A percentile compares a stretch with the other conserved stretches of the same genome.
phyloP scores from a whole-genome alignment of 2,113 vertebrate species.

The Prunella himalayana region DNA sequence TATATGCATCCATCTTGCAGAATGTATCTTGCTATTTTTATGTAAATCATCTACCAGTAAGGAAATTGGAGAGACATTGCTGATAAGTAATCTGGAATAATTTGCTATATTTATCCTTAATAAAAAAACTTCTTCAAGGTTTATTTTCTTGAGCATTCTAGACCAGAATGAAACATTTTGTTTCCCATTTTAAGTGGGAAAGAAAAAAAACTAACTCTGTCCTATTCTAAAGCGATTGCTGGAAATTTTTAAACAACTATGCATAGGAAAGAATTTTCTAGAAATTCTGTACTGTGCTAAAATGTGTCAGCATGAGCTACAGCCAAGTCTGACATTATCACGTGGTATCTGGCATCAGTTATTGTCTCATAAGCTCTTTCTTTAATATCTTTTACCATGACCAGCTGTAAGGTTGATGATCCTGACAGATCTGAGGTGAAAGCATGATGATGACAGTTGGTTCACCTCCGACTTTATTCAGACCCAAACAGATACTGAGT shows the following conservation, averaged over 20 bases:
- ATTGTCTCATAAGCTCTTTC: not conserved
- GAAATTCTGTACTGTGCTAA: not conserved
- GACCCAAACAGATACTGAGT: rapidly evolving
- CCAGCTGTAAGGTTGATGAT: not conserved
- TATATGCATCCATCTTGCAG: not conserved
- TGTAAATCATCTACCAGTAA: not conserved
- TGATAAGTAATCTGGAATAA: not conserved
- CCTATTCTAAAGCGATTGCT: not conserved
- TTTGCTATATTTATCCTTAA: not conserved
- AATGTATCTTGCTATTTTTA: not conserved
- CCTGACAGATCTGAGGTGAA: not conserved
- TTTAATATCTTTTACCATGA: not conserved
- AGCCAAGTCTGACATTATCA: not conserved
- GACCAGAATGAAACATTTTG: not conserved
- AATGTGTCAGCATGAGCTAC: not conserved
- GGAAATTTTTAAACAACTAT: not conserved
- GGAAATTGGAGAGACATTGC: not conserved
- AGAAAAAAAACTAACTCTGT: not conserved
- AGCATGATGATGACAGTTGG: not conserved
- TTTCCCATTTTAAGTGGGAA: not conserved
- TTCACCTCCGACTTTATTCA: not conserved
- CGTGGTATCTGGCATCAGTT: not conserved
- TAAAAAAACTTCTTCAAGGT: not conserved
- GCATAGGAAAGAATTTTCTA: not conserved
- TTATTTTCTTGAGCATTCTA: not conserved